Evolutionary conservation across 1,140 invertebrate genomes (phyloP).

Genomic region (Drosophila baimaii): DNA sequence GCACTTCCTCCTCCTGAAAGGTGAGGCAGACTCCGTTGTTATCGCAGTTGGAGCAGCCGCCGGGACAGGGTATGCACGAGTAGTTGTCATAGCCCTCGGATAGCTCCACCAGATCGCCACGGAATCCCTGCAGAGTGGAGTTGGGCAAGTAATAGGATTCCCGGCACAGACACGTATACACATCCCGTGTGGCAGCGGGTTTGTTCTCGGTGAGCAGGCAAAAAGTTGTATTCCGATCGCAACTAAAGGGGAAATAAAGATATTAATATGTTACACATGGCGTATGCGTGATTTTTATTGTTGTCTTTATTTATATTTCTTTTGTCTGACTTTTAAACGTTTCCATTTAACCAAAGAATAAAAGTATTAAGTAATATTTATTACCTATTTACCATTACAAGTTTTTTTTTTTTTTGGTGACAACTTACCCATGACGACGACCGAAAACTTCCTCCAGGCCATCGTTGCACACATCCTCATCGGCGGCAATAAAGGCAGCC

Average conservation of each 20-base stretch:
- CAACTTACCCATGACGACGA: conserved; percentile 74
- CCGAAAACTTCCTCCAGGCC: conserved; percentile 83
- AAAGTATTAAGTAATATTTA: not conserved
- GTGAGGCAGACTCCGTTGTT: conserved; percentile 86
- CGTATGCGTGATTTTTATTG: not conserved
- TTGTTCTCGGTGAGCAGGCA: conserved; percentile 78
- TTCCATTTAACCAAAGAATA: not conserved
- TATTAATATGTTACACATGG: not conserved
- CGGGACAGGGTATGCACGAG: conserved; percentile 87
- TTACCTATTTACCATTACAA: not conserved
- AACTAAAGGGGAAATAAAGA: conserved; percentile 38
- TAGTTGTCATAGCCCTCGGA: conserved; percentile 84
- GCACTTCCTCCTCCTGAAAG: conserved; percentile 77
- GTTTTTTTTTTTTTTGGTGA: not conserved
- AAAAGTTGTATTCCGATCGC: conserved; percentile 84
- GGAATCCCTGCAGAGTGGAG: conserved; percentile 84
- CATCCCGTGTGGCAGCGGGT: conserved; percentile 64
- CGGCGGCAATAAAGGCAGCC: conserved; percentile 83
- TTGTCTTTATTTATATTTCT: too few species aligned
- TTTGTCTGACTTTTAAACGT: accelerated
- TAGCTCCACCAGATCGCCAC: conserved; percentile 84
- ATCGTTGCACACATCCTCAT: conserved; percentile 84
- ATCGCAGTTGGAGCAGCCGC: conserved; percentile 86
- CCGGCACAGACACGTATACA: conserved; percentile 85
- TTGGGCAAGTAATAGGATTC: conserved; percentile 85